Base-by-base conservation (phyloP, 92 coral and sea anemone genomes). In the Epizoanthus scotinus region DNA sequence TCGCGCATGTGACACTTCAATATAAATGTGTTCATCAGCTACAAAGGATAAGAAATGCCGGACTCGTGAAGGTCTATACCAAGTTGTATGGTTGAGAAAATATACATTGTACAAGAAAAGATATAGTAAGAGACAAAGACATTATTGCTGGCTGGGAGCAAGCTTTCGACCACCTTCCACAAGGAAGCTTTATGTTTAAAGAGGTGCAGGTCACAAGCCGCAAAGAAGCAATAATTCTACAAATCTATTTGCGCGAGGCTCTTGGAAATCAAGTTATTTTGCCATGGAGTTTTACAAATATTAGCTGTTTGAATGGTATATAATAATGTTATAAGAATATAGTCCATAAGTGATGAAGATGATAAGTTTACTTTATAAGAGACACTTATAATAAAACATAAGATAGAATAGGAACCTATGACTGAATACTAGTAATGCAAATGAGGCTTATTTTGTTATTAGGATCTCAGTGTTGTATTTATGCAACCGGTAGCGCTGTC, bases 111-210 rank as follows among this genome's bases (percentile, higher is more conserved):
- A 28, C 79, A 56, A 54, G 70, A 56, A 56, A 31, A 73, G 65
- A 56, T 71, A 26, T 71, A 53, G 50, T 44, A 52, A 28, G 29
- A 71, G 42, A 28, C 19, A 8, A 25, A 73, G 65, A 28, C 66
- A 55, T 53, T 56, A 29, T 73, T 55, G 52, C 64, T 56, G 79
- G 79, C 63, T 34, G 19, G 40, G 19, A 50, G 9, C 56, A 54
- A 73, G 64, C 61, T 56, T 13, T 34, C 52, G 26, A 56, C 20
- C 56, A 17, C 78, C 29, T 73, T 28, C 65, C 36, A 29, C 31
- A 54, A 73, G 65, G 79, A 31, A 73, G 79, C 21, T 73, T 54
- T 73, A 56, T 56, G 55, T 54, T 55, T 73, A 55, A 73, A 63
- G 58, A 54, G 55, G 38, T 73, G 21, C 12, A 0, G 52, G 52